Conservation (phyloP, 2,113 vertebrate species). For the Thamnaconus septentrionalis region DNA sequence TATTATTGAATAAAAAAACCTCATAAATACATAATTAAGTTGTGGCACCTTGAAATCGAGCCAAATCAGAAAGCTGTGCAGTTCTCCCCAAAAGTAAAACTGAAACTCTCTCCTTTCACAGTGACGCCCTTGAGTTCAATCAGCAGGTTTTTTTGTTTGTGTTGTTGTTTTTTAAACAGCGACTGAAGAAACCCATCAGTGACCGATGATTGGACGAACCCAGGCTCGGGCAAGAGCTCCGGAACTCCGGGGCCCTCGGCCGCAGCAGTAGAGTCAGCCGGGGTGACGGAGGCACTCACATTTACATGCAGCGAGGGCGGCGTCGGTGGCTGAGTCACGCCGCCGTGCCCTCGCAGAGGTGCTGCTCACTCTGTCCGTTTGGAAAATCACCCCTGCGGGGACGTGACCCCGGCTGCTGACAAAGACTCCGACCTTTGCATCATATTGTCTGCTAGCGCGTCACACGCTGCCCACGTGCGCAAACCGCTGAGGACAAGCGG, state of each 20-base stretch:
- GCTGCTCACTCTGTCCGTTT: constrained; percentile 58
- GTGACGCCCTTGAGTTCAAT: no score
- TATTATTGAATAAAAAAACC: no score
- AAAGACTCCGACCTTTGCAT: constrained; percentile 63
- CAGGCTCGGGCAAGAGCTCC: constrained; percentile 25
- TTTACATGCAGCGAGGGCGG: constrained; percentile 54
- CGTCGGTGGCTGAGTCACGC: constrained; percentile 57
- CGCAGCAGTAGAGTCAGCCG: constrained; percentile 51
- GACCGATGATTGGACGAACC: background rate
- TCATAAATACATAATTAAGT: no score
- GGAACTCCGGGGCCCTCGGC: constrained; percentile 30
- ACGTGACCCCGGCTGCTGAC: constrained; percentile 62
- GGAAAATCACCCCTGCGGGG: constrained; percentile 55
- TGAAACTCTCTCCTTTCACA: no score
- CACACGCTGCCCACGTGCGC: constrained; percentile 15
- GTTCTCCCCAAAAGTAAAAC: no score
- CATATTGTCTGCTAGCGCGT: constrained; percentile 40
- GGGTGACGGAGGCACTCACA: constrained; percentile 47
- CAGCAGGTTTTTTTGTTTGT: no score
- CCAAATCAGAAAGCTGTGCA: no score
- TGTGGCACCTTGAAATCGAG: no score
- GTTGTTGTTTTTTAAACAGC: background rate
- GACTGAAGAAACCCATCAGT: background rate
- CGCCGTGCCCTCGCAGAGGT: constrained; percentile 50
- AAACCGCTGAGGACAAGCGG: background rate